Evolutionary conservation across 2,113 vertebrate genomes (phyloP), one percentile per base, ranked within the genome.

Genomic region (Suncus etruscus): DNA sequence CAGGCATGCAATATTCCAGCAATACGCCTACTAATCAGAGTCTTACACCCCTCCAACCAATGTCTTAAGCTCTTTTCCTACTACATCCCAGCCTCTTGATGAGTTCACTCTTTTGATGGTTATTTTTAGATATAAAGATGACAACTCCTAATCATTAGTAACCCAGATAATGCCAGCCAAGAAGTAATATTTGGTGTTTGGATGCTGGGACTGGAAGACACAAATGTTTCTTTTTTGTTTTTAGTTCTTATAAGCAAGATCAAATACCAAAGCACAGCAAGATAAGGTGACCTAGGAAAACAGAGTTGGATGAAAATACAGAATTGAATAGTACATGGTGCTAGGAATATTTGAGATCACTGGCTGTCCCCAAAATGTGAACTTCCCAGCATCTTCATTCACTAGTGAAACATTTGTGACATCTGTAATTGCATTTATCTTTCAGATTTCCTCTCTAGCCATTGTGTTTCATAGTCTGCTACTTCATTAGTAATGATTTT

Each of bases 401-500:
- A 8, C 39, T 94, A 87, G 94, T 92, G 94, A 94, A 94, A 95
- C 63, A 77, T 83, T 73, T 80, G 79, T 95, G 91, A 92, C 93
- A 92, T 94, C 93, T 90, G 74, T 9, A 20, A 79, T 92, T 69
- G 72, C 80, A 92, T 83, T 94, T 93, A 89, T 94, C 95, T 94
- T 94, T 90, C n/a, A 65, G 66, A 86, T 92, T 95, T 93, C 90
- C 66, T 94, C 87, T 83, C 90, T 88, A 68, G 79, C 72, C 83
- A 88, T 95, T 90, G 90, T 89, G 91, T 90, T 18, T 22, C 90
- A 16, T 84, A 83, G 88, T 86, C 83, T 86, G 65, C 69, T 95
- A 93, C 92, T 95, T 96, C 95, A 97, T 97, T 96, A 97, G 95
- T 95, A 95, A 96, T 91, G 93, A 94, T 95, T 92, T 94, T 82